Conservation (phyloP, 2,113 vertebrate genomes). For the Cariama cristata region DNA sequence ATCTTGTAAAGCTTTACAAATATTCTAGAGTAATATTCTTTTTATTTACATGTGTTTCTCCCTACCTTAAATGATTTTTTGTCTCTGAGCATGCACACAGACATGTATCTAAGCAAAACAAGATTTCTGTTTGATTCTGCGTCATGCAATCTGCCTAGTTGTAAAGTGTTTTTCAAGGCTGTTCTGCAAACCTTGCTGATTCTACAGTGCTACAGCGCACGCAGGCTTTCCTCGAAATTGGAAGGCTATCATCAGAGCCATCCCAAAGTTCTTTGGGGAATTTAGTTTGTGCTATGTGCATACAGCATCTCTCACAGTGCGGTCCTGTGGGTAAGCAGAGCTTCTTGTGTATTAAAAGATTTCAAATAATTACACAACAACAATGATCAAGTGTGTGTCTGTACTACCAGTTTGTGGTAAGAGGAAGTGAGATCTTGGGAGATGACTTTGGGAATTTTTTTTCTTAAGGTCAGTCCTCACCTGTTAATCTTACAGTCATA, state of each 20-base stretch:
- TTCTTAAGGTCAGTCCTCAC: not conserved
- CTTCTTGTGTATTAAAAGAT: not conserved
- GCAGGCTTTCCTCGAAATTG: not conserved
- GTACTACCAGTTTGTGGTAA: not conserved
- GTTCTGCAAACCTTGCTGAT: not conserved
- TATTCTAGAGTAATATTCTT: not conserved
- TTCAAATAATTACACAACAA: not conserved
- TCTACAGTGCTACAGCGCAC: not conserved
- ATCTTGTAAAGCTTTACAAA: not conserved
- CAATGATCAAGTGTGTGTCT: not conserved
- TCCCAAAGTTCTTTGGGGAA: not conserved
- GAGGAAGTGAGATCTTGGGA: not conserved
- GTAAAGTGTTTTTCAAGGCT: not conserved
- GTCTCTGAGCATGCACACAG: not conserved
- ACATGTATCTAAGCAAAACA: not conserved
- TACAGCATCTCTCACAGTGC: not conserved
- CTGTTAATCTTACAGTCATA: not conserved
- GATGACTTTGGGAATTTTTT: not conserved
- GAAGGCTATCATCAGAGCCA: not conserved
- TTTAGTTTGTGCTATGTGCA: not conserved
- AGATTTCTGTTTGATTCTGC: not conserved
- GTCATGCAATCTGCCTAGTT: not conserved
- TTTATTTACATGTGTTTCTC: not conserved
- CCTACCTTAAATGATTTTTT: not conserved
- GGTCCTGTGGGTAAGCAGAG: not conserved